Evolutionary conservation across 2,888 invertebrate species (phyloP), one percentile per base, ranked within the genome.

Genomic region (Luffia ferchaultella): DNA sequence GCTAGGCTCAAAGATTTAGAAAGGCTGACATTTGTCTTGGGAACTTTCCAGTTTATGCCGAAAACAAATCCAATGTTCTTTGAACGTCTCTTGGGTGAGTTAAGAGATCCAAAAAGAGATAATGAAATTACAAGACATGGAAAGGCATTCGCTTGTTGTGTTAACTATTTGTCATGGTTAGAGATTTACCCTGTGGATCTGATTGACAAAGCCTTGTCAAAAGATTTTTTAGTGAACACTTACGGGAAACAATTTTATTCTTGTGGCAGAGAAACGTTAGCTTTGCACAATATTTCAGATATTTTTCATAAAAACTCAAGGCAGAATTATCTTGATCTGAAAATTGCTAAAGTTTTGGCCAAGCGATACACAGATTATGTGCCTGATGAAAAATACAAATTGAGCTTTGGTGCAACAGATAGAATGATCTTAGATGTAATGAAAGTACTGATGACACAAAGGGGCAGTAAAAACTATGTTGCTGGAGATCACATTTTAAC

Each of bases 1-100:
- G 67, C 85, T 0, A 85, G 93, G 54, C 46, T 93, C 0, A 94
- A 94, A 71, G 93, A 94, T 63, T 73, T 93, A 20, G 93, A 93
- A 70, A 85, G 93, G 58, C 69, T 93, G 7, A 70, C 88, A 2
- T 79, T 90, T 53, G 83, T 85, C 1, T 85, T 88, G 61, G 86
- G 87, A 1, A 84, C 88, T 62, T 90, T 90, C 56, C 86, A 90
- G 65, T 85, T 80, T 50, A 68, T 72, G 52, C 88, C 88, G 15
- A 58, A 77, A 48, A 84, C 78, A n/a, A 57, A 64, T 54, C 60
- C 65, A 45, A 64, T 65, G 51, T 73, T 82, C 48, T 67, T 75
- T 52, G 62, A 76, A 12, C 78, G 76, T 55, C 63, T 77, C 1
- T 55, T 76, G 12, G 70, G 79, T 40, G 83, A 88, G 52, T 59